These are phyloP conservation scores for Nyctibius grandis DNA, from an alignment of 2,797 vertebrate species.

Conservation along the genomic window DNA sequence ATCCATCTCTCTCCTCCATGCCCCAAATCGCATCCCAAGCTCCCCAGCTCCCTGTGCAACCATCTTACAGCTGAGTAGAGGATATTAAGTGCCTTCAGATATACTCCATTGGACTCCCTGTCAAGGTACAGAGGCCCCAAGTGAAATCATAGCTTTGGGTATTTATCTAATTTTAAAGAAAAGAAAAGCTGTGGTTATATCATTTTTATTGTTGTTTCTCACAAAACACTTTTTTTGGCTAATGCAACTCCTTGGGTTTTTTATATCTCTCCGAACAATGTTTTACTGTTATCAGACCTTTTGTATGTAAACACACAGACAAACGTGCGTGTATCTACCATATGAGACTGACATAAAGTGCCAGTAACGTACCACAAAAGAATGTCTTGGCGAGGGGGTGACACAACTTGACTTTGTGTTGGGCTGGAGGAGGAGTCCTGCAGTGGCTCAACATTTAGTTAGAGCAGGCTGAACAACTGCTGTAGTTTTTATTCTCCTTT, in stretches of 20 bases:
- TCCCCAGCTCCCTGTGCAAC: slow-evolving; percentile 54
- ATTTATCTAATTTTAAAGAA: slow-evolving; percentile 66
- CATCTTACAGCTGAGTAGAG: slow-evolving; percentile 75
- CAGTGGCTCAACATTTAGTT: neutral
- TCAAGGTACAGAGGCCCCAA: slow-evolving; percentile 61
- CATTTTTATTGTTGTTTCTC: slow-evolving; percentile 73
- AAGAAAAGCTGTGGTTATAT: slow-evolving; percentile 79
- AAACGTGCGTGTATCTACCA: slow-evolving; percentile 67
- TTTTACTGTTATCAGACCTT: slow-evolving; percentile 70
- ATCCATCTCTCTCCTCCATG: slow-evolving; percentile 56
- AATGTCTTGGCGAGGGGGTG: slow-evolving; percentile 13
- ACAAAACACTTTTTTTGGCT: slow-evolving; percentile 76
- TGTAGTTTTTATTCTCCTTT: slow-evolving; percentile 16
- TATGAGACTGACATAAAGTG: slow-evolving; percentile 69
- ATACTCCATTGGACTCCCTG: slow-evolving; percentile 62
- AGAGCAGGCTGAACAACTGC: slow-evolving; percentile 17
- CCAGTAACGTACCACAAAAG: slow-evolving; percentile 60
- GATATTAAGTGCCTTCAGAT: slow-evolving; percentile 92
- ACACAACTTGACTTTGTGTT: neutral
- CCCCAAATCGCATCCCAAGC: slow-evolving; percentile 34
- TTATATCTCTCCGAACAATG: slow-evolving; percentile 57
- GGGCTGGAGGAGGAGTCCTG: slow-evolving; percentile 11
- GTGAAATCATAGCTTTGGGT: slow-evolving; percentile 68
- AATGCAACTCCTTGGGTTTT: slow-evolving; percentile 76
- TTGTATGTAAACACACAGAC: slow-evolving; percentile 70